These are phyloP conservation scores for Linnaemya vulpina DNA, from an alignment of 2,888 invertebrate species.

Conservation along the genomic window DNA sequence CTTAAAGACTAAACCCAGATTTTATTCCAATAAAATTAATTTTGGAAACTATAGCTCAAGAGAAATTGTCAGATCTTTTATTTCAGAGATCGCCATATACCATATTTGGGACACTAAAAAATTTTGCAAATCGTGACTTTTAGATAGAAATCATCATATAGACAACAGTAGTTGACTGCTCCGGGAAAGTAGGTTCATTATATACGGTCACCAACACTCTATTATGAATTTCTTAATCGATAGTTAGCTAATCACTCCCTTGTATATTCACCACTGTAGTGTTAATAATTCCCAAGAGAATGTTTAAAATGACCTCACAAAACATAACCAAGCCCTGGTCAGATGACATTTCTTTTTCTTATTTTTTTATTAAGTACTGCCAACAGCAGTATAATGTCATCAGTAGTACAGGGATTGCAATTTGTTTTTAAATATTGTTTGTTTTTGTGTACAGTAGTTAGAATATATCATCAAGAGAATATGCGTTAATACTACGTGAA, in stretches of 20 bases:
- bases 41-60: no score
- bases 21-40: no score
- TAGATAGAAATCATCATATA: no score
- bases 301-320: background rate
- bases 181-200: no score
- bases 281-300: background rate
- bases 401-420: background rate
- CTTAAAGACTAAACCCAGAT: no score
- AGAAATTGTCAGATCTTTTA: no score
- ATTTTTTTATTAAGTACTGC: background rate
- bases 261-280: background rate
- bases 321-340: background rate
- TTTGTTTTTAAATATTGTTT: background rate
- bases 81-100: no score
- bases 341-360: background rate
- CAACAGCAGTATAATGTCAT: background rate
- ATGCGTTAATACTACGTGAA: constrained; percentile 43
- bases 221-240: no score
- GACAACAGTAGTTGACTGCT: no score
- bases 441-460: background rate
- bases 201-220: no score
- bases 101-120: no score
- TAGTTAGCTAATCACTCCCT: background rate
- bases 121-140: no score
- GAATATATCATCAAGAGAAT: constrained; percentile 27